These are phyloP conservation scores for Calyptomena viridis DNA, from an alignment of 2,113 vertebrate genomes.

Conservation along the genomic window DNA sequence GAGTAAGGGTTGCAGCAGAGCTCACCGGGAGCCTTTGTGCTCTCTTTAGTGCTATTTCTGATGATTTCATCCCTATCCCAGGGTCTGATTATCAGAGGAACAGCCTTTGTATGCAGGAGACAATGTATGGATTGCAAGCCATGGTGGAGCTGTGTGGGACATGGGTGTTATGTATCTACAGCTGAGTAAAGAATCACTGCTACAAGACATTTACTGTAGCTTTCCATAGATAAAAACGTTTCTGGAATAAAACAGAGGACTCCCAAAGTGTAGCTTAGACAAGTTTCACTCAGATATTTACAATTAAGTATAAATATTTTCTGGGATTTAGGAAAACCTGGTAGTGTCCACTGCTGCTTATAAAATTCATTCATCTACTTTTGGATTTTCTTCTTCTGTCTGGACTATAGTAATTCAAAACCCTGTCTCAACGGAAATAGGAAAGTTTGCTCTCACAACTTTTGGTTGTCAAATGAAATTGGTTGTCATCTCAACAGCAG, in stretches of 20 bases:
- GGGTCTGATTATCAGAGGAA: not conserved
- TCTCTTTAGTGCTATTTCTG: not conserved
- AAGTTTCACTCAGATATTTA: not conserved
- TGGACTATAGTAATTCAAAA: not conserved
- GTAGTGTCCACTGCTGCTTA: not conserved
- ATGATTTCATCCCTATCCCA: constrained; percentile 3
- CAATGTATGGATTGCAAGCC: constrained; percentile 27
- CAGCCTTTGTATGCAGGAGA: not conserved
- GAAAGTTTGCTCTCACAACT: not conserved
- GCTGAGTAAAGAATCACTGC: not conserved
- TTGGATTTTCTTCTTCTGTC: not conserved
- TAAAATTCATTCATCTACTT: not conserved
- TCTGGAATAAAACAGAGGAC: not conserved
- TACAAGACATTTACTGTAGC: not conserved
- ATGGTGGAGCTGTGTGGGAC: not conserved
- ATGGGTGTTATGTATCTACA: not conserved
- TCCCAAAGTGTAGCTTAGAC: not conserved
- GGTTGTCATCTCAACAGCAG: not conserved
- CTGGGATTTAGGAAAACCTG: not conserved
- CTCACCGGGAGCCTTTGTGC: not conserved
- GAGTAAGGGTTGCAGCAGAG: not conserved
- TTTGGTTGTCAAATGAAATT: no score
- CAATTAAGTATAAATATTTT: not conserved
- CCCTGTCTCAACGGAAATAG: not conserved
- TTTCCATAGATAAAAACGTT: not conserved